Evolutionary conservation across 2,113 vertebrate genomes (phyloP).

Genomic region (Herpetotheres cachinnans): DNA sequence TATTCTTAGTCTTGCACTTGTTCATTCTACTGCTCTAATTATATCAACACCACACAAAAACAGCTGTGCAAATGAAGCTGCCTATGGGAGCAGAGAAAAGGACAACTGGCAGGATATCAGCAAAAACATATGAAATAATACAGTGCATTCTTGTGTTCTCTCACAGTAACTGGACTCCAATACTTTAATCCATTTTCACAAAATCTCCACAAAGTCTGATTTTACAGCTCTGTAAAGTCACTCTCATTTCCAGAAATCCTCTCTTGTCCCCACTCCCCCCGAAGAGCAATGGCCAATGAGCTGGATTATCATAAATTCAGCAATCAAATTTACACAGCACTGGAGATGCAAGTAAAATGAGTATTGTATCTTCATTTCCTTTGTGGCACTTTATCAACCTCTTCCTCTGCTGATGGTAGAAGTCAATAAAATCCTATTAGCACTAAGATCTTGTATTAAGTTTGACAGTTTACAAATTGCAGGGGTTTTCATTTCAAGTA

Average conservation of each 20-base stretch:
- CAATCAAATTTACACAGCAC: constrained; percentile 14
- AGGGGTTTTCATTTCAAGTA: constrained; percentile 48
- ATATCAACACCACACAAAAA: not conserved
- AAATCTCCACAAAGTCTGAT: not conserved
- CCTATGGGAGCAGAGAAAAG: not conserved
- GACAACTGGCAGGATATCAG: not conserved
- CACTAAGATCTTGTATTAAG: constrained; percentile 36
- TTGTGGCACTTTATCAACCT: constrained; percentile 32
- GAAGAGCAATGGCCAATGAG: constrained; percentile 17
- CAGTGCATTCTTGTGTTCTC: not conserved
- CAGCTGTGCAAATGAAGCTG: not conserved
- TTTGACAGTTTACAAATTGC: constrained; percentile 60
- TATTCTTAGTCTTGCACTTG: not conserved
- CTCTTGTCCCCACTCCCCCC: not conserved
- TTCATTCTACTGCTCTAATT: not conserved
- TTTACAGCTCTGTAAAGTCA: not conserved
- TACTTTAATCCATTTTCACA: not conserved
- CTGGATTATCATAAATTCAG: constrained; percentile 31
- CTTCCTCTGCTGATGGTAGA: constrained; percentile 44
- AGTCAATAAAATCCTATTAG: constrained; percentile 64
- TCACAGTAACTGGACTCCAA: not conserved
- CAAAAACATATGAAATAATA: not conserved
- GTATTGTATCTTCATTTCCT: constrained; percentile 46
- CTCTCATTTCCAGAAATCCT: not conserved
- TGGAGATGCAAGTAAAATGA: constrained; percentile 26